A percentile compares a stretch with the other conserved stretches of the same genome.
Conservation (phyloP, 2,888 invertebrate genomes). For the Thelaira solivaga region DNA sequence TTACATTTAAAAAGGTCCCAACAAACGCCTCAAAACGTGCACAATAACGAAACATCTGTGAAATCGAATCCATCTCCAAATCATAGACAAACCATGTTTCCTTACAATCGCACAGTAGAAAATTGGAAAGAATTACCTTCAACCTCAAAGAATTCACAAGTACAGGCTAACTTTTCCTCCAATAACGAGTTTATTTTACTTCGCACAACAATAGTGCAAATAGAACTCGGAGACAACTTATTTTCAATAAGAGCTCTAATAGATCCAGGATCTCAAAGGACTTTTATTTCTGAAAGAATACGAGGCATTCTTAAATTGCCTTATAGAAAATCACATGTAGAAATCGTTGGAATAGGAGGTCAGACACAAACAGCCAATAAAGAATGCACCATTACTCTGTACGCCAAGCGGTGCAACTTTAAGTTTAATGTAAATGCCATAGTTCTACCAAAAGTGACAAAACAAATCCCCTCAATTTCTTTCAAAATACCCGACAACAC, state of each 20-base stretch:
- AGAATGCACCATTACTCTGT: background rate
- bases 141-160: background rate
- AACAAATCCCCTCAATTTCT: background rate
- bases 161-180: background rate
- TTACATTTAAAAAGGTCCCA: background rate
- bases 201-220: background rate
- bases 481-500: background rate
- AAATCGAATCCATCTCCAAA: background rate
- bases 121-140: background rate
- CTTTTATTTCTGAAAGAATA: conserved; percentile 18
- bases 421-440: background rate
- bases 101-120: background rate
- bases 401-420: background rate
- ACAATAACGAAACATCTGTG: no score
- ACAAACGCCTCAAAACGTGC: no score
- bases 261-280: conserved; percentile 11
- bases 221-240: conserved; percentile 2
- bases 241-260: conserved; percentile 13
- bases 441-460: background rate
- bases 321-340: background rate
- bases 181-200: background rate
- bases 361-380: background rate
- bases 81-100: no score
- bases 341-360: conserved; percentile 19
- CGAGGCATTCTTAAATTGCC: background rate